Evolutionary conservation across 2,113 vertebrate species (phyloP), one percentile per base, ranked within the genome.

Genomic region (Eulemur rufifrons): DNA sequence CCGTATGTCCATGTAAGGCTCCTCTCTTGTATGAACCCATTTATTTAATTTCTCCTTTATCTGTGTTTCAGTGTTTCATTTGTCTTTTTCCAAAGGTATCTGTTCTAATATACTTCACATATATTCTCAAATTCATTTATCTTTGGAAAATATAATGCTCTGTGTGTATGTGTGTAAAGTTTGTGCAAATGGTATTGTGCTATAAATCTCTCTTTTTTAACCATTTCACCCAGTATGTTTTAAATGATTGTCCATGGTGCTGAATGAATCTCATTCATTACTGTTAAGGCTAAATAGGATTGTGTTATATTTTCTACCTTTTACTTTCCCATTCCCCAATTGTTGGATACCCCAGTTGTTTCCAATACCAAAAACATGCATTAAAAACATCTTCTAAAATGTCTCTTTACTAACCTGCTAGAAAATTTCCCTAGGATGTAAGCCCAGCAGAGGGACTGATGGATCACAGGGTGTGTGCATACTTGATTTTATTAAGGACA

Each of bases 31-130:
- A 50, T n/a, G 61, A 66, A 80, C 11, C 12, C 0, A 80, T 47
- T 83, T 61, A 94, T 74, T 85, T 95, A 34, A 76, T 92, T 89
- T 95, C 34, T 45, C 54, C 3, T 66, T 64, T 89, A n/a, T 69
- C 5, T 11, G 9, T 71, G 1, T 78, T 37, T 29, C 18, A 71
- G 9, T 80, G 27, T 37, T 25, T 71, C 59, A 42, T 42, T 69
- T 37, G n/a, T 39, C 27, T 77, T 83, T 71, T 87, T 39, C n/a
- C 27, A 29, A 77, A 76, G 8, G 11, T 71, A 71, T 77, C 6
- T 56, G 64, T 50, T 71, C 10, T 64, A 47, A 78, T 50, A 17
- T 64, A 39, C 23, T 84, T 92, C 32, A 78, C 1, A 12, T 29
- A 73, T 61, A 63, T 69, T 76, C 76, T 91, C 61, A 63, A 94